These are phyloP conservation scores for Heliconius hortense DNA, from an alignment of 2,888 invertebrate genomes.

Conservation along the genomic window DNA sequence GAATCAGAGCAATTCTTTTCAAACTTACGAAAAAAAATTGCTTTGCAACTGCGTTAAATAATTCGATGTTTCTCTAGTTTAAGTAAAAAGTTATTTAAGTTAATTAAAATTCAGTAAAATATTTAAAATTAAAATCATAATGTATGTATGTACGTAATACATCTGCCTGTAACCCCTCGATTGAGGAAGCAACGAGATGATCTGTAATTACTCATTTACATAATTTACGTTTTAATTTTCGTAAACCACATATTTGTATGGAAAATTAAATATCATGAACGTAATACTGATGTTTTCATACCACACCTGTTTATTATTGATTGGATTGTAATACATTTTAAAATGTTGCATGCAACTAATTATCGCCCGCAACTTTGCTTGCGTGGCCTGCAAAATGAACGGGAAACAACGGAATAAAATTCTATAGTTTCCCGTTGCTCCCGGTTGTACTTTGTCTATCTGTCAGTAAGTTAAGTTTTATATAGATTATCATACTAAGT, in stretches of 20 bases:
- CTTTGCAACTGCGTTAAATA: background rate
- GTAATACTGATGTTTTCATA: conserved; percentile 3
- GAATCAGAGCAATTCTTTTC: conserved; percentile 3
- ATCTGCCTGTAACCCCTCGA: background rate
- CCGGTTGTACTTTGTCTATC: too few relatives aligned
- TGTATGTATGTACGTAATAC: conserved; percentile 1
- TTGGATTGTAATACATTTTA: background rate
- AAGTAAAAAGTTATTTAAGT: background rate
- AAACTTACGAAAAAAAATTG: background rate
- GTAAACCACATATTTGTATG: background rate
- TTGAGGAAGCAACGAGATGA: conserved; percentile 16
- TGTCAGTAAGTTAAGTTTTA: too few relatives aligned
- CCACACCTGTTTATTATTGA: background rate
- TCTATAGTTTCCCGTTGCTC: too few relatives aligned
- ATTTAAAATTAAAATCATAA: conserved; percentile 4
- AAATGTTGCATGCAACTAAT: background rate
- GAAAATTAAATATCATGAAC: conserved; percentile 6
- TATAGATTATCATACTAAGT: too few relatives aligned
- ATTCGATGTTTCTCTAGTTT: background rate
- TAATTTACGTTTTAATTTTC: conserved; percentile 23
- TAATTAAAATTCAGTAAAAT: conserved; percentile 5
- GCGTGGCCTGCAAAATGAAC: too few relatives aligned
- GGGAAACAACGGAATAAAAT: too few relatives aligned
- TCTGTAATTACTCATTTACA: conserved; percentile 21
- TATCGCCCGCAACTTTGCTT: background rate